Conservation (phyloP, 2,113 vertebrate species). For the Triplophysa siluroides region DNA sequence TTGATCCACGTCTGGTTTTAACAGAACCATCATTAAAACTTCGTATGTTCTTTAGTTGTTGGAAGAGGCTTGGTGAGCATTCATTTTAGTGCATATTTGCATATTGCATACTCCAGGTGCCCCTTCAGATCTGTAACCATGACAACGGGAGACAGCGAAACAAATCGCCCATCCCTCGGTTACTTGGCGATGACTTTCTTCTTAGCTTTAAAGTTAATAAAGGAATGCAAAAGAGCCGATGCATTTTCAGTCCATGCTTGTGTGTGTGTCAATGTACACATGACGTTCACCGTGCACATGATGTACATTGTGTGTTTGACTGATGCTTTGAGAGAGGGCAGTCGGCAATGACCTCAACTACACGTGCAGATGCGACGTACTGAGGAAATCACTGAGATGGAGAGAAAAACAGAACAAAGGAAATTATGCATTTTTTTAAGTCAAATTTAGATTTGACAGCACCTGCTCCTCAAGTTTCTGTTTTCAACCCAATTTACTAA, state of each 20-base stretch:
- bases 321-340: slow-evolving; percentile 1
- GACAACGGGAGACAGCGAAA: slow-evolving; percentile 14
- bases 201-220: slow-evolving; percentile 19
- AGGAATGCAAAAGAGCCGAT: slow-evolving; percentile 44
- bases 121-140: slow-evolving; percentile 10
- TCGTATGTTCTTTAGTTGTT: neutral
- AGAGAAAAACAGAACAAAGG: slow-evolving; percentile 30
- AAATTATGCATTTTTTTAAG: neutral
- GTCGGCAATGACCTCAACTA: slow-evolving; percentile 42
- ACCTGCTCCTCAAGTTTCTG: too few relatives aligned
- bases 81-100: slow-evolving; percentile 44
- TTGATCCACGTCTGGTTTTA: neutral
- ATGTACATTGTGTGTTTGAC: slow-evolving; percentile 8
- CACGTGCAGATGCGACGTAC: slow-evolving; percentile 55
- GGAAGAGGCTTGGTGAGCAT: slow-evolving; percentile 3
- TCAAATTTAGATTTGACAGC: too few relatives aligned
- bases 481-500: too few relatives aligned
- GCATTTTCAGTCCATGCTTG: slow-evolving; percentile 40
- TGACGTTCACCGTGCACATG: slow-evolving; percentile 19
- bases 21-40: neutral
- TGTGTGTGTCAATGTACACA: neutral
- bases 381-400: slow-evolving; percentile 71
- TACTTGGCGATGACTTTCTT: neutral
- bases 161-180: neutral
- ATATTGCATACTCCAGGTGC: slow-evolving; percentile 37